These are phyloP conservation scores for Cecidostiba fungosa DNA, from an alignment of 2,888 invertebrate species.

Conservation along the genomic window DNA sequence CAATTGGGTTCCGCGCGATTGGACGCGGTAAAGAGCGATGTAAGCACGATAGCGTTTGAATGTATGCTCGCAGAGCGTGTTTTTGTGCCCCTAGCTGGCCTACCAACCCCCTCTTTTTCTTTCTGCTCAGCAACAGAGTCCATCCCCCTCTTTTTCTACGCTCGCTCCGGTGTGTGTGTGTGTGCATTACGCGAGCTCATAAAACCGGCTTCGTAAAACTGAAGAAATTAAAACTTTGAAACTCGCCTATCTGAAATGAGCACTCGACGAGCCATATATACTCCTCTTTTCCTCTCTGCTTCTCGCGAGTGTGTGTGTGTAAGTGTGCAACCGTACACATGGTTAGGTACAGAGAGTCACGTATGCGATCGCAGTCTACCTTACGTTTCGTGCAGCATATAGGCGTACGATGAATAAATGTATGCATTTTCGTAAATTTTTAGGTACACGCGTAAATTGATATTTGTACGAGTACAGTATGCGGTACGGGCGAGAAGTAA, in stretches of 20 bases:
- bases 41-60: constrained; percentile 59
- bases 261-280: constrained; percentile 66
- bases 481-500: background rate
- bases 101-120: background rate
- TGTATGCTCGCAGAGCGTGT: background rate
- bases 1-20: constrained; percentile 57
- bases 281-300: constrained; percentile 1
- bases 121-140: no score
- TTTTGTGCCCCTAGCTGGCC: background rate
- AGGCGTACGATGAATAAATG: background rate
- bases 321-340: background rate
- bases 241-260: constrained; percentile 73
- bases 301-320: background rate
- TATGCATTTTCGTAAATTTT: constrained; percentile 10
- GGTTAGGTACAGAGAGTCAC: background rate
- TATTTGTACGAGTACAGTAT: background rate
- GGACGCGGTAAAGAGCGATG: constrained; percentile 64
- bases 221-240: constrained; percentile 75
- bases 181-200: constrained; percentile 69
- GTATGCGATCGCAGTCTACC: background rate
- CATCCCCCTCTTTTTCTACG: background rate
- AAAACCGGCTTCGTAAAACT: constrained; percentile 73
- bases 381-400: background rate
- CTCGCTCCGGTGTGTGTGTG: background rate
- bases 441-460: background rate